Percentiles rank a stretch among this genome's conserved stretches.
phyloP scores from a whole-genome alignment of 2,113 vertebrate genomes.

The Labeo rohita region DNA sequence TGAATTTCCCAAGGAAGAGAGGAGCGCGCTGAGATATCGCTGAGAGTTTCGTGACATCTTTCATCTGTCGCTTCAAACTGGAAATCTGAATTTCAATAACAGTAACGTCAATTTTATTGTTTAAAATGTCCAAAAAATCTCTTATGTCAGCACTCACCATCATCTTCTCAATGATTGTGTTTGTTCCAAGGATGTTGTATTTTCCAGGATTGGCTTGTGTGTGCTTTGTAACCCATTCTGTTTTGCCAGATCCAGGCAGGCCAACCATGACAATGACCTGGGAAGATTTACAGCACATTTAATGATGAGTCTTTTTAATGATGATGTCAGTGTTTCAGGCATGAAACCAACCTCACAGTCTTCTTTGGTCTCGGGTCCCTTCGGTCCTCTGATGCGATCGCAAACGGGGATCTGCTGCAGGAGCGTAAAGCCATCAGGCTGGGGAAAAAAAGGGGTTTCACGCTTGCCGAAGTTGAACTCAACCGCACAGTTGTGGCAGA shows the following conservation, averaged over 20 bases:
- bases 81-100: slow-evolving; percentile 78
- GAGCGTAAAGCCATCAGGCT: slow-evolving; percentile 84
- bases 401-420: slow-evolving; percentile 88
- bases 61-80: slow-evolving; percentile 93
- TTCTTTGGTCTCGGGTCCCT: slow-evolving; percentile 92
- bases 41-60: slow-evolving; percentile 90
- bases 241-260: slow-evolving; percentile 94
- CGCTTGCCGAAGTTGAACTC: slow-evolving; percentile 97
- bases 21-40: slow-evolving; percentile 94
- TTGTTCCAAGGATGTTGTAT: slow-evolving; percentile 96
- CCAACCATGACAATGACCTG: slow-evolving; percentile 96
- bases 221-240: slow-evolving; percentile 93
- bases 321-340: background rate
- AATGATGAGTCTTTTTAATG: slow-evolving; percentile 55
- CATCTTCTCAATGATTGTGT: slow-evolving; percentile 98
- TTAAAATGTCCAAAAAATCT: background rate
- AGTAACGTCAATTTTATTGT: background rate
- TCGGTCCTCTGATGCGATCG: slow-evolving; percentile 86
- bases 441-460: slow-evolving; percentile 89
- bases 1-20: slow-evolving; percentile 96
- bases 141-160: slow-evolving; percentile 82
- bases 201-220: slow-evolving; percentile 92
- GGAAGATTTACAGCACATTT: background rate
- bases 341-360: slow-evolving; percentile 86
- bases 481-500: slow-evolving; percentile 97